Base-by-base conservation (phyloP, 1,140 invertebrate genomes). In the Macrotrachela quadricornifera region DNA sequence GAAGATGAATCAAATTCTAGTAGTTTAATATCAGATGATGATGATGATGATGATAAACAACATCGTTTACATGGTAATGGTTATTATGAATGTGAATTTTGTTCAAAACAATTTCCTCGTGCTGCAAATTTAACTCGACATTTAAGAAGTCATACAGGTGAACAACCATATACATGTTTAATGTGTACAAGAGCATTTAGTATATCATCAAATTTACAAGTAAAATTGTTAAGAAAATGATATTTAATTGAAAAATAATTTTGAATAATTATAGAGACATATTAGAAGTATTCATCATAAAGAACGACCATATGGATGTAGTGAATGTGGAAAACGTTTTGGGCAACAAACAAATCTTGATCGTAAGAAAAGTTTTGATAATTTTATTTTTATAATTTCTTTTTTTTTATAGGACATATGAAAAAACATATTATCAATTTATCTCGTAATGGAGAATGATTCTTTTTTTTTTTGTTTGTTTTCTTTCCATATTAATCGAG, bases 261-360 rank as follows among this genome's bases (percentile, higher is more conserved):
- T 30, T 30, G n/a, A n/a, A n/a, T n/a, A 4, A 4, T 30, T 30
- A 30, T 4, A 30, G 21, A 77, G 92, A 14, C 92, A 99, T 70
- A 88, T 99, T 4, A 74, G 92, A 42, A 99, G 97, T 64, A 99
- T 99, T 59, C 92, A 99, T 71, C 92, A 97, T 71, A 69, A 70
- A 66, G 85, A 91, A 68, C 79, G 83, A 46, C 85, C 85, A 0
- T 75, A 75, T 62, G 71, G 71, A 55, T 79, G 77, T 61, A 68
- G 65, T 38, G 62, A 92, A 16, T 94, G 88, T 67, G 86, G 91
- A 57, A 75, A 83, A 57, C 91, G 88, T 67, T 96, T 96, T 67
- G 91, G 91, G 1, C 91, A 97, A 69, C 91, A 96, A 70, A 96
- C 91, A 1, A 96, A 96, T 71, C 73, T 96, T 43, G 90, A 95